phyloP scores from a whole-genome alignment of 2,888 invertebrate species.

The Idaea aversata region DNA sequence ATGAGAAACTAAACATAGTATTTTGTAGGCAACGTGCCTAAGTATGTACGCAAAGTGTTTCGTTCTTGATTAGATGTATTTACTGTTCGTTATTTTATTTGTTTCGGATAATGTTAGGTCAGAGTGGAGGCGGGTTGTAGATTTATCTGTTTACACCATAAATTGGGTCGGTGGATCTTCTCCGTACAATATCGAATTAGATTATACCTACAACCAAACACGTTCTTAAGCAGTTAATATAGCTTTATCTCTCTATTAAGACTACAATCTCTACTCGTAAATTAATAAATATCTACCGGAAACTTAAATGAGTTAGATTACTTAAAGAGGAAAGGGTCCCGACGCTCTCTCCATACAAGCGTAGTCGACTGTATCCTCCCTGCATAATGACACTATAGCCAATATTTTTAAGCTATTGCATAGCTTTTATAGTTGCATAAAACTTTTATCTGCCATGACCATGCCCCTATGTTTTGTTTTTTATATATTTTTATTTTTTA shows the following conservation, averaged over 20 bases:
- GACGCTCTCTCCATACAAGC: no score
- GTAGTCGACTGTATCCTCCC: no score
- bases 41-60: background rate
- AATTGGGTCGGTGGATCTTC: background rate
- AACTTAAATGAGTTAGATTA: constrained; percentile 20
- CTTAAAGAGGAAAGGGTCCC: constrained; percentile 6
- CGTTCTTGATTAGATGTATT: background rate
- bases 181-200: background rate
- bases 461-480: no score
- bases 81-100: background rate
- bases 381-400: no score
- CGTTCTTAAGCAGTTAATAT: background rate
- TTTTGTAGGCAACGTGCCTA: constrained; percentile 1
- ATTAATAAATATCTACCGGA: background rate
- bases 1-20: constrained; percentile 22
- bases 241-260: constrained; percentile 1
- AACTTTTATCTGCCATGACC: no score
- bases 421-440: no score
- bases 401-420: no score
- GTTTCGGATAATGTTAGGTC: background rate
- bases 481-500: no score
- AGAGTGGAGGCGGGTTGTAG: background rate
- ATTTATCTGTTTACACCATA: constrained; percentile 1
- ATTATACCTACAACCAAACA: background rate
- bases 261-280: background rate